Percentiles rank a stretch among this genome's conserved stretches.
Conservation (phyloP, 2,113 vertebrate species). For the Dicrurus megarhynchus region DNA sequence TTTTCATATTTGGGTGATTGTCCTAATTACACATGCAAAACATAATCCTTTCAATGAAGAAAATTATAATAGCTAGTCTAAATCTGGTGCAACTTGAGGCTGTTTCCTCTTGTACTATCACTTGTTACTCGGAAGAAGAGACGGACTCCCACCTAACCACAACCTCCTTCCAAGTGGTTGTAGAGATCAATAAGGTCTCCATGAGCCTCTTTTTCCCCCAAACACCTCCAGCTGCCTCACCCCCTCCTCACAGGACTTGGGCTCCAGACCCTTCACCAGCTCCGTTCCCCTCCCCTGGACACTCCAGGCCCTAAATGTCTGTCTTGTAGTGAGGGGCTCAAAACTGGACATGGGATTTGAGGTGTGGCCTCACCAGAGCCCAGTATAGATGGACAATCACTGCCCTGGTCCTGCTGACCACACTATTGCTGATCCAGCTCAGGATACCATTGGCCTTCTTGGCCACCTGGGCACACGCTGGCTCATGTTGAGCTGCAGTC, state of each 20-base stretch:
- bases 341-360: neutral
- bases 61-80: neutral
- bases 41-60: neutral
- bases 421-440: neutral
- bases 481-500: neutral
- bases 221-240: neutral
- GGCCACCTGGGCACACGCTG: neutral
- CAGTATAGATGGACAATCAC: accelerated
- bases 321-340: accelerated
- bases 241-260: neutral
- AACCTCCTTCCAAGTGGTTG: neutral
- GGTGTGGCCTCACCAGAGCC: too few relatives aligned
- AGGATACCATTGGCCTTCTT: neutral
- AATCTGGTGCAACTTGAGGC: neutral
- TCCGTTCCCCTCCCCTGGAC: accelerated
- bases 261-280: neutral
- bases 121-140: neutral
- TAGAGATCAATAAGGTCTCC: neutral
- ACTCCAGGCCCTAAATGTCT: accelerated
- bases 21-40: neutral
- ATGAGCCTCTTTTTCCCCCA: neutral
- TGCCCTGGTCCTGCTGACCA: neutral
- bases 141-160: too few relatives aligned
- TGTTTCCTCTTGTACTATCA: neutral
- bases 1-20: neutral